phyloP scores from a whole-genome alignment of 2,113 vertebrate genomes.

The Noturus placidus region DNA sequence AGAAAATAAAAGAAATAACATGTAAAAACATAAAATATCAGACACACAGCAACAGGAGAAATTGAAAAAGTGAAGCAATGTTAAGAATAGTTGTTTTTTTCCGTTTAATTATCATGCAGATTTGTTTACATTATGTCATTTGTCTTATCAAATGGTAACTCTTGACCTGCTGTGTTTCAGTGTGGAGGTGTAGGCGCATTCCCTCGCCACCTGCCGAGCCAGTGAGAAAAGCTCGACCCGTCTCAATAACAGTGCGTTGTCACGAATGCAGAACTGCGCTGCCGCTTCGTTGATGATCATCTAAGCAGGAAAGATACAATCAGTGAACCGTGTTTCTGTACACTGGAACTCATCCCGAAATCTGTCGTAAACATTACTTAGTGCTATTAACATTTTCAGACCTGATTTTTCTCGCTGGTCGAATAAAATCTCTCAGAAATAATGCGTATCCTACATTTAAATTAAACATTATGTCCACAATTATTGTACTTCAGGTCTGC shows the following conservation, averaged over 20 bases:
- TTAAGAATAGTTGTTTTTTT: not conserved
- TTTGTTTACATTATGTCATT: not conserved
- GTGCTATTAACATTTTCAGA: not conserved
- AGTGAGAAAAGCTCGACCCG: slow-evolving; percentile 94
- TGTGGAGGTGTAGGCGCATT: slow-evolving; percentile 91
- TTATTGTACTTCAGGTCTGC: not conserved
- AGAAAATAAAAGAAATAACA: not conserved
- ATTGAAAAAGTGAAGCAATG: not conserved
- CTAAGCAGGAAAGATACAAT: slow-evolving; percentile 66
- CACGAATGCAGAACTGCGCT: slow-evolving; percentile 93
- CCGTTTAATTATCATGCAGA: not conserved
- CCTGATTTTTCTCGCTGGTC: too few species aligned
- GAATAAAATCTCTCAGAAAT: not conserved
- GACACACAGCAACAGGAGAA: not conserved
- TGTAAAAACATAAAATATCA: not conserved
- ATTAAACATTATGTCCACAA: not conserved
- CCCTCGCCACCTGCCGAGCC: slow-evolving; percentile 89
- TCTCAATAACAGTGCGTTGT: slow-evolving; percentile 88
- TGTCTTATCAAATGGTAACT: not conserved
- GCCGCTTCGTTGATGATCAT: slow-evolving; percentile 95
- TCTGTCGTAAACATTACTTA: not conserved
- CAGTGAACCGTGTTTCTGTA: not conserved
- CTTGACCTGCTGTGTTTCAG: slow-evolving; percentile 88
- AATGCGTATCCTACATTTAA: not conserved
- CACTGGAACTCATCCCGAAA: not conserved